Evolutionary conservation across 2,113 vertebrate genomes (phyloP).

Genomic region (Nibea coibor): DNA sequence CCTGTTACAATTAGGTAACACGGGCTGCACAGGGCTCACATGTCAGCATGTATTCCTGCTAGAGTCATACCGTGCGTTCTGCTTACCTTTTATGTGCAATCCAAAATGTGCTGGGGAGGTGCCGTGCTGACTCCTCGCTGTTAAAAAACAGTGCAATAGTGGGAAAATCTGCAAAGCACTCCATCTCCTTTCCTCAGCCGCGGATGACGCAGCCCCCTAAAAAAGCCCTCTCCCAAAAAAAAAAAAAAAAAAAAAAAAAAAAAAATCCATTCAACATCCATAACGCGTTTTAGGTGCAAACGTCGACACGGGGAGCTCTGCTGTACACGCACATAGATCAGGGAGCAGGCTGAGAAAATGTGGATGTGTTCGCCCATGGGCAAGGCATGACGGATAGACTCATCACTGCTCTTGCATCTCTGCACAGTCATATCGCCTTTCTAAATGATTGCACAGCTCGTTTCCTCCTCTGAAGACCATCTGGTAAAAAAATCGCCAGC

Average conservation of each 20-base stretch:
- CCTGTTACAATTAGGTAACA: constrained; percentile 46
- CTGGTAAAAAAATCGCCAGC: constrained; percentile 49
- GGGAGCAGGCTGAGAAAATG: constrained; percentile 46
- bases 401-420: constrained; percentile 52
- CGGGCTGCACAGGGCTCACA: constrained; percentile 27
- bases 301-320: constrained; percentile 54
- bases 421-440: constrained; percentile 71
- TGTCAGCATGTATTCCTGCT: constrained; percentile 21
- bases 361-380: constrained; percentile 60
- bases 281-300: constrained; percentile 52
- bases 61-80: not conserved
- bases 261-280: constrained; percentile 51
- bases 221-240: constrained; percentile 42
- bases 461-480: constrained; percentile 47
- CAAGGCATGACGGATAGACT: constrained; percentile 54
- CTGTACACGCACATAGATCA: constrained; percentile 58
- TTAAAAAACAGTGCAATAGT: constrained; percentile 28
- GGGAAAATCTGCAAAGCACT: constrained; percentile 51
- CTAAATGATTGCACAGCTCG: constrained; percentile 64
- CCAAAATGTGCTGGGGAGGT: constrained; percentile 60
- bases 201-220: constrained; percentile 74
- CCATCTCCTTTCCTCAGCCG: constrained; percentile 49
- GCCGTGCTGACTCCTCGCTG: constrained; percentile 45
- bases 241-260: constrained; percentile 34
- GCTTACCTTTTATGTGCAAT: constrained; percentile 74